These are phyloP conservation scores for Terrapene triunguis DNA, from an alignment of 2,113 vertebrate species.

Conservation along the genomic window DNA sequence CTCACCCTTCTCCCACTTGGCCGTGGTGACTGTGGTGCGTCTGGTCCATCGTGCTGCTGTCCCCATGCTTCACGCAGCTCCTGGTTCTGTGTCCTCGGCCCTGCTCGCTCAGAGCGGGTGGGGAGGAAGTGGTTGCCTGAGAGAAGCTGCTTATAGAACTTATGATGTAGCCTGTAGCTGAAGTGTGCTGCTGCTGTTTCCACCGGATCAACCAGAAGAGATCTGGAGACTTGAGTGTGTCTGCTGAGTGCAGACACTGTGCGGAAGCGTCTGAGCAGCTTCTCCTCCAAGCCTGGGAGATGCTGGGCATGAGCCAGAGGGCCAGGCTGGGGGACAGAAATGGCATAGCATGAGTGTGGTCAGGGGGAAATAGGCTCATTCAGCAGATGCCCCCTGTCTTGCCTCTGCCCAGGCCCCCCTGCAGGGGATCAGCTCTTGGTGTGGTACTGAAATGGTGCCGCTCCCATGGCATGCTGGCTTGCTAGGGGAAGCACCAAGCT, in stretches of 20 bases:
- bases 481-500: background rate
- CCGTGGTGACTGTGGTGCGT: background rate
- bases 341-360: background rate
- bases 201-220: accelerated
- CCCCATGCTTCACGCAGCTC: background rate
- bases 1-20: background rate
- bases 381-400: background rate
- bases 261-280: background rate
- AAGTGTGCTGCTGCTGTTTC: background rate
- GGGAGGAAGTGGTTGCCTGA: background rate
- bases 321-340: background rate
- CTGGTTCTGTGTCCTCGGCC: background rate
- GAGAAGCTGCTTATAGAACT: background rate
- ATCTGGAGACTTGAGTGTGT: accelerated
- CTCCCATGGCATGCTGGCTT: background rate
- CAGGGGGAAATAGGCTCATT: background rate
- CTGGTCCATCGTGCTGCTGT: background rate
- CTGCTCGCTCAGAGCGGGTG: background rate
- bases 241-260: background rate
- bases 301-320: background rate
- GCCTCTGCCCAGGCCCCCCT: background rate
- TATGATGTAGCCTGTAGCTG: accelerated
- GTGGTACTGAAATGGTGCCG: background rate
- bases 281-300: background rate
- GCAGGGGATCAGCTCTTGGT: background rate